A percentile compares a stretch with the other conserved stretches of the same genome.
Conservation (phyloP, 2,888 invertebrate species). For the Andrena flavipes region DNA sequence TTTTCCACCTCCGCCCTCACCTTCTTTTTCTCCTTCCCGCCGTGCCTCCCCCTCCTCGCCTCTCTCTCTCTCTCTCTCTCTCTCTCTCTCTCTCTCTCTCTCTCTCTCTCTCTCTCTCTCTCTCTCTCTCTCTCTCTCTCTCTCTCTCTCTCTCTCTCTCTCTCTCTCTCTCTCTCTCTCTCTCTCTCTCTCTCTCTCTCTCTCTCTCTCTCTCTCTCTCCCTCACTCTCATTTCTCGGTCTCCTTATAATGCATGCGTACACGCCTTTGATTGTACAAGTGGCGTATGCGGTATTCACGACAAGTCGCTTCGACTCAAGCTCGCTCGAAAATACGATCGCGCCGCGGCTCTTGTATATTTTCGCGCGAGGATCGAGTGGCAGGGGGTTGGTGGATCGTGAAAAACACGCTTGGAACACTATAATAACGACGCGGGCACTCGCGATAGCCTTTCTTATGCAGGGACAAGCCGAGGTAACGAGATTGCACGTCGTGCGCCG, state of each 20-base stretch:
- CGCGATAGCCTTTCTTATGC: neutral
- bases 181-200: too few species aligned
- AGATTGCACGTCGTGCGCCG: too few species aligned
- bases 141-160: too few species aligned
- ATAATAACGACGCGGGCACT: neutral
- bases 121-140: conserved; percentile 6
- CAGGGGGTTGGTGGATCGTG: neutral
- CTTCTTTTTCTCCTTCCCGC: conserved; percentile 7
- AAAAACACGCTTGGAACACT: neutral
- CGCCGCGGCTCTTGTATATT: conserved; percentile 26
- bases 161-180: too few species aligned
- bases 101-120: neutral
- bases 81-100: too few species aligned
- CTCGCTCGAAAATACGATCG: conserved; percentile 59
- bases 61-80: too few species aligned
- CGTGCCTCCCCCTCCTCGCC: neutral
- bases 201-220: conserved; percentile 3
- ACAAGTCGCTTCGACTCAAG: conserved; percentile 42
- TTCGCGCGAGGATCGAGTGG: conserved; percentile 33
- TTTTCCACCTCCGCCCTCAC: conserved; percentile 20
- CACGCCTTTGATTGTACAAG: conserved; percentile 71
- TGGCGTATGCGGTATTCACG: conserved; percentile 56
- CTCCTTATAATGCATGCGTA: conserved; percentile 63
- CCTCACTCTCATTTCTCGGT: conserved; percentile 18
- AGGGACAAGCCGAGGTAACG: too few species aligned